A percentile compares a stretch with the other conserved stretches of the same genome.
These are phyloP conservation scores for Belonocnema kinseyi DNA, from an alignment of 1,140 invertebrate genomes.

Conservation along the genomic window DNA sequence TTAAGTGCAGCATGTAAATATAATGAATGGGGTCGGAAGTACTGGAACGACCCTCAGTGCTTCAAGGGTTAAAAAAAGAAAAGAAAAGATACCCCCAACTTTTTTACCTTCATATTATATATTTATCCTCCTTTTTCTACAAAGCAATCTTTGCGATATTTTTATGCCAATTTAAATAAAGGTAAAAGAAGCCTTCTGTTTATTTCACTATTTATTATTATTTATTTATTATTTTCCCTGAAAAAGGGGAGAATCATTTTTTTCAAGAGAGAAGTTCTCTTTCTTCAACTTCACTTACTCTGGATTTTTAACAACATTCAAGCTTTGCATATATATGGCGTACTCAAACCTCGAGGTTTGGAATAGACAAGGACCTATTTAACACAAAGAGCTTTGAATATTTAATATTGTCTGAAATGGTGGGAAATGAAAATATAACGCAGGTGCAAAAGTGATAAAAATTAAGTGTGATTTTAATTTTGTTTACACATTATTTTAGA, in stretches of 20 bases:
- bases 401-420: neutral
- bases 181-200: neutral
- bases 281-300: neutral
- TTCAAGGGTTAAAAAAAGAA: conserved; percentile 13
- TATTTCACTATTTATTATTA: neutral
- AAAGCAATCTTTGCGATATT: neutral
- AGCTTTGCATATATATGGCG: no score
- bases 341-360: conserved; percentile 5
- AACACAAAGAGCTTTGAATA: neutral
- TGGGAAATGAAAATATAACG: neutral
- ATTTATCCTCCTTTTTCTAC: neutral
- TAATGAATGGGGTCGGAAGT: conserved; percentile 28
- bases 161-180: neutral
- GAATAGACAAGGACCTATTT: neutral
- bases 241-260: no score
- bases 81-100: neutral
- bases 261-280: neutral
- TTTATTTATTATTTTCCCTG: neutral
- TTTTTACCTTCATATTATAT: neutral
- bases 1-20: conserved; percentile 28
- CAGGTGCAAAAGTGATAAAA: no score
- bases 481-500: no score
- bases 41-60: conserved; percentile 14
- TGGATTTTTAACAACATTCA: conserved; percentile 13
- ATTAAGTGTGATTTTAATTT: no score